Conservation (phyloP, 2,797 vertebrate genomes). For the Coendou prehensilis region DNA sequence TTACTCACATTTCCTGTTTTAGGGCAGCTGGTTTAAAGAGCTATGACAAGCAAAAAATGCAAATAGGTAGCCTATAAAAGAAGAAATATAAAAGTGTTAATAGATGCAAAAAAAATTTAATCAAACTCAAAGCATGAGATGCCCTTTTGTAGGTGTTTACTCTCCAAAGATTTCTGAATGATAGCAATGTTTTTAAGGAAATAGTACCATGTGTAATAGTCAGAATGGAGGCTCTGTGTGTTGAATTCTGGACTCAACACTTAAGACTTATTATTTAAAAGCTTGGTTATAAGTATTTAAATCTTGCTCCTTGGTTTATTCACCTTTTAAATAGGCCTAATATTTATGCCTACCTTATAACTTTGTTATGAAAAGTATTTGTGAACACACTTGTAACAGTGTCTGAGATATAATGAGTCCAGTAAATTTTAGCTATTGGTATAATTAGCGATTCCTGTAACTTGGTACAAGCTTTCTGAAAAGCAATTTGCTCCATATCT, state of each 20-base stretch:
- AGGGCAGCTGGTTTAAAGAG: not conserved
- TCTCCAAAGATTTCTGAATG: conserved; percentile 15
- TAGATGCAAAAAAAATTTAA: not conserved
- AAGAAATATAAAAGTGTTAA: not conserved
- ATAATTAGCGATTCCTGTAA: not conserved
- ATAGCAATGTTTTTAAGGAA: not conserved
- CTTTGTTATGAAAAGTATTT: not conserved
- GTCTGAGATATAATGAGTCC: not conserved
- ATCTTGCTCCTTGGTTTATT: not conserved
- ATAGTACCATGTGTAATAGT: not conserved
- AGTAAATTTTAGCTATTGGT: not conserved
- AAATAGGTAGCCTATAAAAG: not conserved
- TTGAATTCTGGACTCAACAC: not conserved
- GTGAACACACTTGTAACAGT: not conserved
- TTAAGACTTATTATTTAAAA: not conserved
- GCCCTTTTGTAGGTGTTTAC: not conserved
- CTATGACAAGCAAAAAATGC: not conserved
- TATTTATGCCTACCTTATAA: not conserved
- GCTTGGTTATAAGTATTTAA: not conserved
- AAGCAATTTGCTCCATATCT: not conserved
- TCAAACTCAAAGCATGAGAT: not conserved
- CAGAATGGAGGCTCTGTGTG: not conserved
- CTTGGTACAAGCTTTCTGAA: not conserved
- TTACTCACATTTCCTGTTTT: not conserved
- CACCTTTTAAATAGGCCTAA: not conserved